Evolutionary conservation across 1,140 invertebrate genomes (phyloP).

Genomic region (Atopsyche davidsoni): DNA sequence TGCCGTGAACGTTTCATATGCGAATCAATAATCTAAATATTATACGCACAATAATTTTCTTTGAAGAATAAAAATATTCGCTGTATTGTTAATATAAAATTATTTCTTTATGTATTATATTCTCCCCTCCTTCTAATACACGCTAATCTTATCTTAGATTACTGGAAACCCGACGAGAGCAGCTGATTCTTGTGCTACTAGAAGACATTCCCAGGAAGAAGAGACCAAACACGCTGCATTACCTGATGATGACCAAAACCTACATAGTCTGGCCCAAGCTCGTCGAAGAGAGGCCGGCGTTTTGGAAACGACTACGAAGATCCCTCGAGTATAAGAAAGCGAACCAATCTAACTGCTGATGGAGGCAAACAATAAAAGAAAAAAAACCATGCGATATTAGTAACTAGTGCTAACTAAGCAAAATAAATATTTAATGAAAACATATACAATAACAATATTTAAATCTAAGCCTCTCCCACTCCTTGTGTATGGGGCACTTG

Average conservation of each 20-base stretch:
- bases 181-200: constrained; percentile 54
- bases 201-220: constrained; percentile 54
- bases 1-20: too few species aligned
- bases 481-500: too few species aligned
- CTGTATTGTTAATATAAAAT: neutral
- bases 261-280: constrained; percentile 56
- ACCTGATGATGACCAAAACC: constrained; percentile 58
- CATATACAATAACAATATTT: too few species aligned
- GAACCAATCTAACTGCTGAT: too few species aligned
- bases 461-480: too few species aligned
- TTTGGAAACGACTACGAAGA: constrained; percentile 43
- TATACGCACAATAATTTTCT: too few species aligned
- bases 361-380: too few species aligned
- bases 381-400: too few species aligned
- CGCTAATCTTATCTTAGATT: constrained; percentile 42
- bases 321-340: constrained; percentile 35
- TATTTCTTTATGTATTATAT: neutral
- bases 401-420: too few species aligned
- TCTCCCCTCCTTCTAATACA: too few species aligned
- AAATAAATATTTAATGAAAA: too few species aligned
- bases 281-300: constrained; percentile 36
- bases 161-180: constrained; percentile 53
- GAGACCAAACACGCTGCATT: constrained; percentile 54
- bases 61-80: neutral
- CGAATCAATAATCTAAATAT: too few species aligned